These are phyloP conservation scores for Zingel zingel DNA, from an alignment of 2,113 vertebrate species.

Conservation along the genomic window DNA sequence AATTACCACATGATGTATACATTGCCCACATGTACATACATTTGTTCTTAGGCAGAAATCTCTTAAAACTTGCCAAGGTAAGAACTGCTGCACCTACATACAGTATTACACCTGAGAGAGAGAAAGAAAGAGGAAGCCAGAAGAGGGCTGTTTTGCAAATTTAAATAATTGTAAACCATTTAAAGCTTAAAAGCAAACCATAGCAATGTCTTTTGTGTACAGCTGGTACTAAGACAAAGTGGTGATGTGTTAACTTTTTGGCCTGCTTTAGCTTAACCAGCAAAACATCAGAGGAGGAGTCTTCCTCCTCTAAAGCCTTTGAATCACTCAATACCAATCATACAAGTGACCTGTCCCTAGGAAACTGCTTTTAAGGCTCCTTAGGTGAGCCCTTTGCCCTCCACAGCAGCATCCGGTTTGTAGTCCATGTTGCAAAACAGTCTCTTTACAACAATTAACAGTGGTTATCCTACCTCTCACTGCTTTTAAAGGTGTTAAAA, in stretches of 20 bases:
- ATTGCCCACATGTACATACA: not conserved
- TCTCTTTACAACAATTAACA: slow-evolving; percentile 50
- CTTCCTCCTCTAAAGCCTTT: not conserved
- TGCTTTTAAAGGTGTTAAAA: slow-evolving; percentile 63
- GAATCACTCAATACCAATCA: not conserved
- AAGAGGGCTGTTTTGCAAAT: not conserved
- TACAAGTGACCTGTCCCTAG: not conserved
- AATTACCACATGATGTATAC: not conserved
- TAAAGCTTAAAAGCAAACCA: slow-evolving; percentile 1
- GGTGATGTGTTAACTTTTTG: too few relatives aligned
- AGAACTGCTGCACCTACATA: not conserved
- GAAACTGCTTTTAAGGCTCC: slow-evolving; percentile 26
- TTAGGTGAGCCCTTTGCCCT: slow-evolving; percentile 20
- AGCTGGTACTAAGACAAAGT: not conserved
- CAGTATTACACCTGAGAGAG: not conserved
- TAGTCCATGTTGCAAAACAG: slow-evolving; percentile 33
- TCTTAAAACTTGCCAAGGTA: not conserved
- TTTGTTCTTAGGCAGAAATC: not conserved
- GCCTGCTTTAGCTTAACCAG: not conserved
- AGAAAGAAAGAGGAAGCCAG: not conserved
- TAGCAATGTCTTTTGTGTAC: not conserved
- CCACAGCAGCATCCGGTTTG: slow-evolving; percentile 19
- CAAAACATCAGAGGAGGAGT: not conserved
- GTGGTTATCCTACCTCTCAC: slow-evolving; percentile 8
- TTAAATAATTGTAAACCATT: not conserved